Conservation (phyloP, 2,797 vertebrate genomes). For the Petrocephalus schoutedeni region DNA sequence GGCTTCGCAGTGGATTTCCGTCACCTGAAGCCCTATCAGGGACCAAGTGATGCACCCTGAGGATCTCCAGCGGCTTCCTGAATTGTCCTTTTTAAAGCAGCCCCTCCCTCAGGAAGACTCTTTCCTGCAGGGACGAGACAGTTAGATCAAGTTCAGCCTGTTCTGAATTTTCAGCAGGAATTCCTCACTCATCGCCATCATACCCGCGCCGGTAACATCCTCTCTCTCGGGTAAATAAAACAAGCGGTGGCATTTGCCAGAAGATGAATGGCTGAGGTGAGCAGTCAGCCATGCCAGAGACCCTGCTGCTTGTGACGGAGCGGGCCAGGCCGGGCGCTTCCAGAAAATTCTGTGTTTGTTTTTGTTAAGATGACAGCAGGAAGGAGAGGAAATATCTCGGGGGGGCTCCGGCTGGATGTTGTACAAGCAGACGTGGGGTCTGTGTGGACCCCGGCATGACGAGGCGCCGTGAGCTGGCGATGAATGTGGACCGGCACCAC, state of each 20-base stretch:
- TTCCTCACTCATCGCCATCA: conserved; percentile 13
- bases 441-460: not conserved
- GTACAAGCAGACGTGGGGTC: not conserved
- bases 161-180: not conserved
- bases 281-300: not conserved
- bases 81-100: not conserved
- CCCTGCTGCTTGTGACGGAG: not conserved
- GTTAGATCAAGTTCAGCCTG: not conserved
- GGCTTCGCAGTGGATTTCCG: not conserved
- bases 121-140: not conserved
- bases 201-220: conserved; percentile 9
- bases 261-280: conserved; percentile 7
- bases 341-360: conserved; percentile 10
- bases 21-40: not conserved
- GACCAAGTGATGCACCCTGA: not conserved
- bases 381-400: conserved; percentile 14
- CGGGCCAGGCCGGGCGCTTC: not conserved
- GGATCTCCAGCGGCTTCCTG: not conserved
- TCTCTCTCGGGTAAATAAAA: conserved; percentile 19
- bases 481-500: not conserved
- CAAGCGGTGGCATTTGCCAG: not conserved
- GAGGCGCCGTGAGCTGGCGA: not conserved
- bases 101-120: not conserved
- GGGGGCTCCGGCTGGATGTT: not conserved
- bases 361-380: conserved; percentile 19